Conservation (phyloP, 2,113 vertebrate genomes). For the Pavo muticus region DNA sequence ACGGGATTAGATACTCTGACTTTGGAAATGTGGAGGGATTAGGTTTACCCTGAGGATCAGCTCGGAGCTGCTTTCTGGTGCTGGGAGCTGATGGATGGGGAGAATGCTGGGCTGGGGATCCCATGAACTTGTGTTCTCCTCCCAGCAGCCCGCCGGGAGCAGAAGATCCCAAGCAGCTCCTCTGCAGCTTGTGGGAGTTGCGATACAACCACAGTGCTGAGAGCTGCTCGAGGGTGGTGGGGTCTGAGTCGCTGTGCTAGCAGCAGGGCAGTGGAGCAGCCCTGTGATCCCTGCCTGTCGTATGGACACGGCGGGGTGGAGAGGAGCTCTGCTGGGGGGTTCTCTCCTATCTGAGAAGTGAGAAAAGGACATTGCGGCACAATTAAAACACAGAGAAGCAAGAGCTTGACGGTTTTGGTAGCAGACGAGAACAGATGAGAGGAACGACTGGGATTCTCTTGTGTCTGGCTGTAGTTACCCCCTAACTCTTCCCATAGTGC, state of each 20-base stretch:
- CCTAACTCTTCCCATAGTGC: neutral
- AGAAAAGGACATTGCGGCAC: neutral
- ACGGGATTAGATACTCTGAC: slow-evolving; percentile 49
- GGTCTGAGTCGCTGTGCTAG: neutral
- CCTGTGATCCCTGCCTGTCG: neutral
- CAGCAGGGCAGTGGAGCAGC: neutral
- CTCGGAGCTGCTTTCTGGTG: neutral
- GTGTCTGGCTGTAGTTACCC: neutral
- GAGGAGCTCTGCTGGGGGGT: neutral
- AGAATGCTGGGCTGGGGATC: slow-evolving; percentile 19
- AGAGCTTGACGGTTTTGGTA: neutral
- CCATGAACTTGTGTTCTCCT: slow-evolving; percentile 42
- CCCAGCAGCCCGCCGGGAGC: neutral
- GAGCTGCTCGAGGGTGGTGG: neutral
- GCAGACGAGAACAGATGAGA: slow-evolving; percentile 1
- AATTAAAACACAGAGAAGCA: slow-evolving; percentile 27
- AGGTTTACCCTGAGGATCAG: slow-evolving; percentile 54
- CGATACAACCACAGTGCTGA: neutral
- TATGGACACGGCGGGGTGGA: neutral
- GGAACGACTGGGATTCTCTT: neutral
- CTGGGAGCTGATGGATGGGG: slow-evolving; percentile 28
- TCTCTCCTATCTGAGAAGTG: neutral
- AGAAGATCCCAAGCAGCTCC: slow-evolving; percentile 5
- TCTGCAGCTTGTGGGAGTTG: neutral
- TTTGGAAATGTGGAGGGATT: slow-evolving; percentile 68